Conservation (phyloP, 2,888 invertebrate species). For the Lydus trimaculatus region DNA sequence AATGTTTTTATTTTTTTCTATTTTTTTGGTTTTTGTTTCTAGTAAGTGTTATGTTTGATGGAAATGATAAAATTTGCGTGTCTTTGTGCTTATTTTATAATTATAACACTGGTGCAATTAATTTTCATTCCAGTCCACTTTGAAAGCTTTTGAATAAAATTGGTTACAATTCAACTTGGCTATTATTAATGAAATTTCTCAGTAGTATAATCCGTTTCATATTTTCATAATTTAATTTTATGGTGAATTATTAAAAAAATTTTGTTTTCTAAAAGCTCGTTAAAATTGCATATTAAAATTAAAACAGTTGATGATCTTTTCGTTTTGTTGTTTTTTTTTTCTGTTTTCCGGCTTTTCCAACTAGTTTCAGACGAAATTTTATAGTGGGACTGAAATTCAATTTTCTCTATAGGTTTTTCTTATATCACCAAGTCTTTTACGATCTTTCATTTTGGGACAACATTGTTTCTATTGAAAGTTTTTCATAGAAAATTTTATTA, state of each 20-base stretch:
- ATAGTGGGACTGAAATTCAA: constrained; percentile 15
- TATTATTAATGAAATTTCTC: not conserved
- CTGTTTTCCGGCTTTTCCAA: not conserved
- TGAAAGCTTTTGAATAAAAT: not conserved
- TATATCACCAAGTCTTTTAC: constrained; percentile 1
- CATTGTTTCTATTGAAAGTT: constrained; percentile 6
- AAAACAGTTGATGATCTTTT: not conserved
- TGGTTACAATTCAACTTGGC: not conserved
- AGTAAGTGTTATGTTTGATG: constrained; percentile 7
- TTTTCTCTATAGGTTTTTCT: constrained; percentile 6
- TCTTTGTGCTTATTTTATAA: constrained; percentile 7
- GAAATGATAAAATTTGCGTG: constrained; percentile 16
- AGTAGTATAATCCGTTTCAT: not conserved
- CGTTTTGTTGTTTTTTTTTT: not conserved
- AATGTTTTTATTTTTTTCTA: not conserved
- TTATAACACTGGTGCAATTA: constrained; percentile 17
- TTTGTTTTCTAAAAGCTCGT: not conserved
- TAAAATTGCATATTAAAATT: constrained; percentile 8
- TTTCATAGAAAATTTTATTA: not conserved
- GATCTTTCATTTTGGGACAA: constrained; percentile 16
- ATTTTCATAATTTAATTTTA: not conserved
- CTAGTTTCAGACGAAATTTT: constrained; percentile 10
- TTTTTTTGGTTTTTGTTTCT: not conserved
- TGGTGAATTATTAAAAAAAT: not conserved
- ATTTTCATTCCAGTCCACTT: constrained; percentile 15